phyloP scores from a whole-genome alignment of 2,888 invertebrate genomes.

The Spisula solida region DNA sequence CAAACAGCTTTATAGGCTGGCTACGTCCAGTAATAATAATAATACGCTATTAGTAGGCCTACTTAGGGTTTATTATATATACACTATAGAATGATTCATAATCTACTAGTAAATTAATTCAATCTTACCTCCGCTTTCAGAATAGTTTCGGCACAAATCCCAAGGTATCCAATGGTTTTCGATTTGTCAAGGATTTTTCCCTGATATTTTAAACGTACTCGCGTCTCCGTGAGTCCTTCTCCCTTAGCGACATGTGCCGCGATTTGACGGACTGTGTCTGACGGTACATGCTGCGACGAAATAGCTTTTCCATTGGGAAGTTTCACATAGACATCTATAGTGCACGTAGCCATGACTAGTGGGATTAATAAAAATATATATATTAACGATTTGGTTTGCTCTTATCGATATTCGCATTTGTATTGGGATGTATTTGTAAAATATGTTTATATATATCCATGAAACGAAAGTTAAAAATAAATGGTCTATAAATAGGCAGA shows the following conservation, averaged over 20 bases:
- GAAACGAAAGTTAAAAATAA: constrained; percentile 35
- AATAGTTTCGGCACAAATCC: constrained; percentile 82
- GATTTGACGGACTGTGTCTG: constrained; percentile 70
- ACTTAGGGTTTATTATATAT: too few species aligned
- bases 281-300: constrained; percentile 66
- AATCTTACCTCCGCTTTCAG: constrained; percentile 83
- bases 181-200: constrained; percentile 80
- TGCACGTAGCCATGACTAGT: constrained; percentile 71
- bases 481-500: constrained; percentile 10
- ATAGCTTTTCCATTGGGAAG: constrained; percentile 79
- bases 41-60: too few species aligned
- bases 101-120: neutral
- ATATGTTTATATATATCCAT: neutral
- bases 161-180: constrained; percentile 79
- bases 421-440: neutral
- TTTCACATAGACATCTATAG: constrained; percentile 80
- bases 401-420: neutral
- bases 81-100: too few species aligned
- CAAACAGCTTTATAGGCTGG: too few species aligned
- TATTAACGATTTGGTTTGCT: neutral
- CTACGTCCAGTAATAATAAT: too few species aligned
- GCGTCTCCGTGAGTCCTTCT: constrained; percentile 71
- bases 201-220: constrained; percentile 82
- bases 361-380: neutral
- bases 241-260: constrained; percentile 72